A percentile compares a stretch with the other conserved stretches of the same genome.
phyloP scores from a whole-genome alignment of 2,113 vertebrate species.

The Tinamus guttatus region DNA sequence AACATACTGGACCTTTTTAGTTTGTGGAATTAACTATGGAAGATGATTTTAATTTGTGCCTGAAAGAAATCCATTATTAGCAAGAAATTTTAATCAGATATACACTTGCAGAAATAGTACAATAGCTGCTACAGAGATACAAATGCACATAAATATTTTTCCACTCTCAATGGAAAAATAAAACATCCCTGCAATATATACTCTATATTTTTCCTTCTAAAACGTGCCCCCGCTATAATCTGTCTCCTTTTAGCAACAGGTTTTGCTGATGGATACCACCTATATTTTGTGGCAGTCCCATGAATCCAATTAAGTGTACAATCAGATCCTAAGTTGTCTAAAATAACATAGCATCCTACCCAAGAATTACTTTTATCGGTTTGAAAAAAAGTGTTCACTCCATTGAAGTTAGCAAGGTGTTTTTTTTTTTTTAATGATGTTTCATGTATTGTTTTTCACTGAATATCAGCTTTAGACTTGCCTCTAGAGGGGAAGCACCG shows the following conservation, averaged over 20 bases:
- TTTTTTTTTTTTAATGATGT: not conserved
- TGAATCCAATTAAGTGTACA: constrained; percentile 24
- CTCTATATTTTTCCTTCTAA: not conserved
- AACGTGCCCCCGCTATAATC: not conserved
- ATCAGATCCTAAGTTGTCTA: not conserved
- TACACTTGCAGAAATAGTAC: not conserved
- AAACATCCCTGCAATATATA: not conserved
- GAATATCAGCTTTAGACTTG: not conserved
- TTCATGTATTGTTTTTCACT: not conserved
- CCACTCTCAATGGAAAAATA: constrained; percentile 14
- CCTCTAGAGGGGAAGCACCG: not conserved
- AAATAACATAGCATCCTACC: not conserved
- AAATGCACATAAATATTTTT: constrained; percentile 41
- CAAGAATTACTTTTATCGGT: not conserved
- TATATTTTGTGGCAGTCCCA: not conserved
- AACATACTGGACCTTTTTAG: not conserved
- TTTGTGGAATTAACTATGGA: not conserved
- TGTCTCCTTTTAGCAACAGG: not conserved
- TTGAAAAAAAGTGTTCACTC: not conserved
- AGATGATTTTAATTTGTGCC: constrained; percentile 11
- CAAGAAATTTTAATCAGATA: constrained; percentile 19
- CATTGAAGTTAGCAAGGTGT: not conserved
- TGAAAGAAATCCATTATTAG: constrained; percentile 1
- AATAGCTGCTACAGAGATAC: not conserved
- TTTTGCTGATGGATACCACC: constrained; percentile 7